Percentiles rank a stretch among this genome's conserved stretches.
These are phyloP conservation scores for Sesia apiformis DNA, from an alignment of 2,888 invertebrate genomes.

Conservation along the genomic window DNA sequence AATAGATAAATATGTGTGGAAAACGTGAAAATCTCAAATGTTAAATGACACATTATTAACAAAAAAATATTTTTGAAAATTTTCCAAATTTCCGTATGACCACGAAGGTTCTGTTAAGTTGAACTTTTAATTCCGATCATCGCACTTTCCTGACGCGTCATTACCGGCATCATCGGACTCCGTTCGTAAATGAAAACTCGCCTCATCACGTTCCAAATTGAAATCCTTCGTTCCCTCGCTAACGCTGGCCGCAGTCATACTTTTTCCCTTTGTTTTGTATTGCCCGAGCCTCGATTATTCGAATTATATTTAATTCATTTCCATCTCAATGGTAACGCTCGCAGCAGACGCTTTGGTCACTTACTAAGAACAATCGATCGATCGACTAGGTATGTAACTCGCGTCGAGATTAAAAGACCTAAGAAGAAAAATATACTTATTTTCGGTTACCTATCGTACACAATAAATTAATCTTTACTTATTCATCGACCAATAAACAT, in stretches of 20 bases:
- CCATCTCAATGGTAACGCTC: conserved; percentile 56
- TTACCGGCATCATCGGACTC: conserved; percentile 38
- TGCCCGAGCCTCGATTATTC: conserved; percentile 66
- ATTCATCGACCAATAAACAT: no score
- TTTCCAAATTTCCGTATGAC: no score
- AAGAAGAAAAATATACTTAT: no score
- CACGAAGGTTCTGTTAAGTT: no score
- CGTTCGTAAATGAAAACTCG: conserved; percentile 64
- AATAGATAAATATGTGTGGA: no score
- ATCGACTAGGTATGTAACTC: background rate
- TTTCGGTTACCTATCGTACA: no score
- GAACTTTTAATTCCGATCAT: no score
- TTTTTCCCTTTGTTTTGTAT: conserved; percentile 68
- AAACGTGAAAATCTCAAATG: no score
- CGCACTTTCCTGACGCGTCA: conserved; percentile 19
- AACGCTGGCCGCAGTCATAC: conserved; percentile 51
- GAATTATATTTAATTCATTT: conserved; percentile 73
- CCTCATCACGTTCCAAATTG: conserved; percentile 74
- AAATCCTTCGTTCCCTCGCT: conserved; percentile 64
- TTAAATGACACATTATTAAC: no score
- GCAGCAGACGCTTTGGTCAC: background rate
- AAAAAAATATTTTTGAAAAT: no score
- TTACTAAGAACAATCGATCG: background rate
- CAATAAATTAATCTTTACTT: no score
- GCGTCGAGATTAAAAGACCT: no score